These are phyloP conservation scores for Laticauda colubrina DNA, from an alignment of 2,113 vertebrate genomes.

Conservation along the genomic window DNA sequence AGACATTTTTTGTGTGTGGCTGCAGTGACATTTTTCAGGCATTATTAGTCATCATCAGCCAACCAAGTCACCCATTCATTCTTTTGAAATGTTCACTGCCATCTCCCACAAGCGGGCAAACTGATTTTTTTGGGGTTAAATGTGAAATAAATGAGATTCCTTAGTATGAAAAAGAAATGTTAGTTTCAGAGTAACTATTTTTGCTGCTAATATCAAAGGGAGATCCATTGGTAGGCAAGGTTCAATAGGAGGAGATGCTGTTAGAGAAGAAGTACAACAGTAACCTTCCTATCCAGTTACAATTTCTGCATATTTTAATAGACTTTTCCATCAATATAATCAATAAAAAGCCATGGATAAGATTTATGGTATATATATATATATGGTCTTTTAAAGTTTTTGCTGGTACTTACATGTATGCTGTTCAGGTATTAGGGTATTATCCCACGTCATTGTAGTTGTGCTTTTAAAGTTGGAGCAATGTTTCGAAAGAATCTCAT, in stretches of 20 bases:
- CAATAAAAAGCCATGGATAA: background rate
- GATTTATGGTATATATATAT: background rate
- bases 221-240: slow-evolving; percentile 27
- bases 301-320: background rate
- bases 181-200: slow-evolving; percentile 20
- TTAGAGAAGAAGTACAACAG: background rate
- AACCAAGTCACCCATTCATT: slow-evolving; percentile 26
- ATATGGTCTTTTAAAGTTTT: background rate
- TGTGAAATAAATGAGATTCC: slow-evolving; percentile 38
- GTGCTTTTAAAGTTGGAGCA: no score
- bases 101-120: slow-evolving; percentile 21
- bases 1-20: slow-evolving; percentile 44
- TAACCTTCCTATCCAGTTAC: background rate
- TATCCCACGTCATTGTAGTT: no score
- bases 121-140: slow-evolving; percentile 46
- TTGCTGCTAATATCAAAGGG: slow-evolving; percentile 23
- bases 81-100: slow-evolving; percentile 29
- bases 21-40: slow-evolving; percentile 58
- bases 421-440: no score
- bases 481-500: no score
- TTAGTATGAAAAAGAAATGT: slow-evolving; percentile 13
- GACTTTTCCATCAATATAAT: background rate
- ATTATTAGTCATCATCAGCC: slow-evolving; percentile 37
- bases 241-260: background rate
- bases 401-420: no score